A percentile compares a stretch with the other conserved stretches of the same genome.
These are phyloP conservation scores for Caenorhabditis sp. DNA, from an alignment of 2,888 invertebrate species.

Conservation along the genomic window DNA sequence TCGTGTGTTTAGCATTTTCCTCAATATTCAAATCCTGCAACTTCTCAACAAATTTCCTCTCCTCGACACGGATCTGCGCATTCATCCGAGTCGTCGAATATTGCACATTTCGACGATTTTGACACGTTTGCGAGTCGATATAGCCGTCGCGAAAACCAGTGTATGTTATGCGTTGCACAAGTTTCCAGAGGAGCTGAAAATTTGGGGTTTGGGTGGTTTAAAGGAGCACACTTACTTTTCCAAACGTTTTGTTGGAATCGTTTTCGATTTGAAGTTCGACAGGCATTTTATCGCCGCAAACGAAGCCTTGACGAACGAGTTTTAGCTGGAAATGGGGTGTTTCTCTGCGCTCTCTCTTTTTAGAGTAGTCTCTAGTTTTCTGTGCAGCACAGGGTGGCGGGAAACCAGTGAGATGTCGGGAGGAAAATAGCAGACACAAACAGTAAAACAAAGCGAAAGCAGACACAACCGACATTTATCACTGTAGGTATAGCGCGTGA, in stretches of 20 bases:
- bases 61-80: slow-evolving; percentile 30
- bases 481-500: no score
- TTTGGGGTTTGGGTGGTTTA: neutral
- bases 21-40: slow-evolving; percentile 11
- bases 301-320: slow-evolving; percentile 29
- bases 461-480: no score
- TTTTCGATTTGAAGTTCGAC: slow-evolving; percentile 19
- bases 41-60: slow-evolving; percentile 16
- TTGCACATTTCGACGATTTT: neutral
- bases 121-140: slow-evolving; percentile 12
- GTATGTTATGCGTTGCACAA: slow-evolving; percentile 30
- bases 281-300: slow-evolving; percentile 26
- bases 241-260: slow-evolving; percentile 20
- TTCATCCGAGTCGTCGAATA: slow-evolving; percentile 18
- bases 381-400: no score
- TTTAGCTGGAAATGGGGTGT: slow-evolving; percentile 14
- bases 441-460: no score
- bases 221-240: slow-evolving; percentile 4
- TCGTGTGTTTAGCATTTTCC: slow-evolving; percentile 12
- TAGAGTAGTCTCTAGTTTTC: no score
- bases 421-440: no score
- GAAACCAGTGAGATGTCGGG: no score
- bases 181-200: slow-evolving; percentile 17
- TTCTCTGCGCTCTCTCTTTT: no score
- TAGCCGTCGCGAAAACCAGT: slow-evolving; percentile 39